These are phyloP conservation scores for Oxycera nigricornis DNA, from an alignment of 2,888 invertebrate species.

Conservation along the genomic window DNA sequence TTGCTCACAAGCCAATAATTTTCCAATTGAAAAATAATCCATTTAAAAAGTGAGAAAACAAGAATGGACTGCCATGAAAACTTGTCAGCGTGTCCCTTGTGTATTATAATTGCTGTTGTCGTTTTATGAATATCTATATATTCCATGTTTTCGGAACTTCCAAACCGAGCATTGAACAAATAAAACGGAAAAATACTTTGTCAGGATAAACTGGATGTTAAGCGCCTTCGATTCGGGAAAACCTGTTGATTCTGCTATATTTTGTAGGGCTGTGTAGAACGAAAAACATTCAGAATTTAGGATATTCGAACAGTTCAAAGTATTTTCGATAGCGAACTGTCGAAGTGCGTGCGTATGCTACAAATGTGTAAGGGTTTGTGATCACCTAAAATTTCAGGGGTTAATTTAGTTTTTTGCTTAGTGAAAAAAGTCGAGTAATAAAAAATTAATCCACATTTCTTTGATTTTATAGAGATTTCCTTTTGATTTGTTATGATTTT, in stretches of 20 bases:
- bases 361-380: too few relatives aligned
- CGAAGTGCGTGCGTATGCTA: too few relatives aligned
- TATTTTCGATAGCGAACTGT: too few relatives aligned
- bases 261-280: too few relatives aligned
- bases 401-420: too few relatives aligned
- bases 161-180: slow-evolving; percentile 23
- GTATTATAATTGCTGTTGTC: background rate
- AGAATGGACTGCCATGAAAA: slow-evolving; percentile 2
- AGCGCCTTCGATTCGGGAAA: slow-evolving; percentile 21
- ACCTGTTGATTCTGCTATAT: slow-evolving; percentile 40
- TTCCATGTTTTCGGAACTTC: background rate
- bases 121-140: background rate
- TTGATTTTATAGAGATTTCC: too few relatives aligned
- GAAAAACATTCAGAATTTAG: too few relatives aligned
- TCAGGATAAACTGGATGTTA: slow-evolving; percentile 31
- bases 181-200: slow-evolving; percentile 16
- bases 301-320: too few relatives aligned
- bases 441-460: too few relatives aligned
- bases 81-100: background rate
- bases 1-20: slow-evolving; percentile 45
- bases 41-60: slow-evolving; percentile 38
- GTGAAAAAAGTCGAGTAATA: too few relatives aligned
- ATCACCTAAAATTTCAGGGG: too few relatives aligned
- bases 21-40: slow-evolving; percentile 46
- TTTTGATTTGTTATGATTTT: too few relatives aligned